Percentiles rank a stretch among this genome's conserved stretches.
Conservation (phyloP, 2,113 vertebrate genomes). For the Gnathonemus longibarbis region DNA sequence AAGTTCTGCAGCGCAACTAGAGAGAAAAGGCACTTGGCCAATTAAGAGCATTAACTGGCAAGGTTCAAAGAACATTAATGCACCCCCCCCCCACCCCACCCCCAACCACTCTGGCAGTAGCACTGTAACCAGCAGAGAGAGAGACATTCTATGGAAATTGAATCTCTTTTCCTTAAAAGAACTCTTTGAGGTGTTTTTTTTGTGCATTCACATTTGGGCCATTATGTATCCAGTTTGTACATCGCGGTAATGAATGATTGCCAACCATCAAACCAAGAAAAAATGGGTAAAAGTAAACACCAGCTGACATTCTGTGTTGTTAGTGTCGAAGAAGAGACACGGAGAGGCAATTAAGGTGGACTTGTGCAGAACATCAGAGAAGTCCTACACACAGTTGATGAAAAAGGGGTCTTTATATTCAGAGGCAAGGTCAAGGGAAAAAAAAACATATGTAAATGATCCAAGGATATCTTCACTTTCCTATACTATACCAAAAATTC, state of each 20-base stretch:
- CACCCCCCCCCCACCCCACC: not conserved
- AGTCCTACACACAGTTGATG: not conserved
- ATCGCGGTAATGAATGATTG: not conserved
- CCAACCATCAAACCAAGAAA: not conserved
- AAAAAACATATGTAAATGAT: not conserved
- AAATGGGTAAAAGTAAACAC: not conserved
- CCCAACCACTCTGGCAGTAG: not conserved
- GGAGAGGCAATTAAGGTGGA: not conserved
- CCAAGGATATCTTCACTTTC: not conserved
- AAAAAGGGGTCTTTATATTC: not conserved
- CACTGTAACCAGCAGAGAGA: not conserved
- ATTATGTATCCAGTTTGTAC: not conserved
- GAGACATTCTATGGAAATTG: not conserved
- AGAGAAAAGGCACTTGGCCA: not conserved
- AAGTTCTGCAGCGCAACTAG: not conserved
- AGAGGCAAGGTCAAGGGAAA: not conserved
- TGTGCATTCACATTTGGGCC: not conserved
- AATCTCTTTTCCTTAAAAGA: not conserved
- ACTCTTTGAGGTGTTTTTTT: not conserved
- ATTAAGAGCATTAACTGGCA: not conserved
- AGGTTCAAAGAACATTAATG: slow-evolving; percentile 5
- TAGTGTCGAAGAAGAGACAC: not conserved
- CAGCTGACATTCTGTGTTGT: not conserved
- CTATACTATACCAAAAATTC: not conserved
- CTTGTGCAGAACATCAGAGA: not conserved